A percentile compares a stretch with the other conserved stretches of the same genome.
Conservation (phyloP, 2,797 vertebrate species). For the Danionella dracula region DNA sequence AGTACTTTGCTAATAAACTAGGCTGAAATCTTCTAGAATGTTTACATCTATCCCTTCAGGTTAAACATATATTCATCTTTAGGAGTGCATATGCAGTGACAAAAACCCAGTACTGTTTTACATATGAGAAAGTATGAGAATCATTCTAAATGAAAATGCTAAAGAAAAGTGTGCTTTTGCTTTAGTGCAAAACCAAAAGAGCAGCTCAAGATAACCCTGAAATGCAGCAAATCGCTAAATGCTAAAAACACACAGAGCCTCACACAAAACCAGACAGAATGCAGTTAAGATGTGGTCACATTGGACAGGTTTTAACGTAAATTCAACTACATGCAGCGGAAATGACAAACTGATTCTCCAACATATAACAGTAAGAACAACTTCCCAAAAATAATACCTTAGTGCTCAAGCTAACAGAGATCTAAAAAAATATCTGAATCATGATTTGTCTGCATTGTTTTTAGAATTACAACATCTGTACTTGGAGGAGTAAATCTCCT, state of each 20-base stretch:
- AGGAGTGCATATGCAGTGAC: conserved; percentile 33
- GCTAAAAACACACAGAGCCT: conserved; percentile 66
- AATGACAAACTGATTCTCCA: too few species aligned
- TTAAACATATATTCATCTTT: neutral
- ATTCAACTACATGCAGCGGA: neutral
- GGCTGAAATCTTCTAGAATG: conserved; percentile 11
- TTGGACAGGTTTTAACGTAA: neutral
- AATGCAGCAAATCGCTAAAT: conserved; percentile 67
- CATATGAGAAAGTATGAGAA: conserved; percentile 59
- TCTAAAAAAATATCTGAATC: too few species aligned
- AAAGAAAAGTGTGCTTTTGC: conserved; percentile 63
- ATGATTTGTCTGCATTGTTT: too few species aligned
- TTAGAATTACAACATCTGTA: too few species aligned
- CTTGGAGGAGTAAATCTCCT: too few species aligned
- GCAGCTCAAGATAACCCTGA: conserved; percentile 78
- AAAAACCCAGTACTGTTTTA: conserved; percentile 16
- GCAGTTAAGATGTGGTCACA: neutral
- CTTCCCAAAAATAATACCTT: too few species aligned
- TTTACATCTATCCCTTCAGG: conserved; percentile 1
- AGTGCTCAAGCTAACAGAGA: too few species aligned
- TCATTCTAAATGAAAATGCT: conserved; percentile 53
- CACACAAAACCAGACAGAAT: conserved; percentile 43
- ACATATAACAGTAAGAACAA: too few species aligned
- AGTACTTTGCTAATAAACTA: conserved; percentile 21
- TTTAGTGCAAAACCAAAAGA: conserved; percentile 46